Percentiles rank a stretch among this genome's conserved stretches.
phyloP scores from a whole-genome alignment of 2,888 invertebrate genomes.

The Drosophila maculinotata region DNA sequence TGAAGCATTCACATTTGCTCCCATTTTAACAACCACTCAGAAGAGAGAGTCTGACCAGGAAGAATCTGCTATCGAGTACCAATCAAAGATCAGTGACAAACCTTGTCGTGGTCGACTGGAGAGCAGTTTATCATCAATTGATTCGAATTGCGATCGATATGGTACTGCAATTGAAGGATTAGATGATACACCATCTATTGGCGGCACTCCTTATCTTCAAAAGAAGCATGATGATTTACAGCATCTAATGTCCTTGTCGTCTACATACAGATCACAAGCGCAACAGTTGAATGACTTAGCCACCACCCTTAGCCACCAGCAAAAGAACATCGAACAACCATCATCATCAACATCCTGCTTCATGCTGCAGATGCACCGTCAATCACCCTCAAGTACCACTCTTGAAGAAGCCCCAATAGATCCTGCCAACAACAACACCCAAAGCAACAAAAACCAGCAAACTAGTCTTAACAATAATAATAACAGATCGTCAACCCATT shows the following conservation, averaged over 20 bases:
- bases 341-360: constrained; percentile 8
- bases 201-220: too few relatives aligned
- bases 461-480: constrained; percentile 1
- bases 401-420: constrained; percentile 1
- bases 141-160: constrained; percentile 30
- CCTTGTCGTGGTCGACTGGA: background rate
- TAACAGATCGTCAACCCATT: background rate
- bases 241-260: constrained; percentile 40
- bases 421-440: constrained; percentile 1
- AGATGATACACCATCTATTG: background rate
- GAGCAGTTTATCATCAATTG: constrained; percentile 1
- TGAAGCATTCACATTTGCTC: too few relatives aligned
- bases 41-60: background rate
- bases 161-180: constrained; percentile 31
- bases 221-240: too few relatives aligned
- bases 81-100: background rate
- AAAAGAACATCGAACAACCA: background rate
- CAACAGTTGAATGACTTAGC: constrained; percentile 10
- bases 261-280: constrained; percentile 27
- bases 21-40: too few relatives aligned
- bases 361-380: constrained; percentile 17
- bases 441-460: background rate
- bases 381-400: background rate
- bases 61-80: background rate
- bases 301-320: too few relatives aligned